A percentile compares a stretch with the other conserved stretches of the same genome.
phyloP scores from a whole-genome alignment of 2,113 vertebrate species.

The Macroglossus sobrinus region DNA sequence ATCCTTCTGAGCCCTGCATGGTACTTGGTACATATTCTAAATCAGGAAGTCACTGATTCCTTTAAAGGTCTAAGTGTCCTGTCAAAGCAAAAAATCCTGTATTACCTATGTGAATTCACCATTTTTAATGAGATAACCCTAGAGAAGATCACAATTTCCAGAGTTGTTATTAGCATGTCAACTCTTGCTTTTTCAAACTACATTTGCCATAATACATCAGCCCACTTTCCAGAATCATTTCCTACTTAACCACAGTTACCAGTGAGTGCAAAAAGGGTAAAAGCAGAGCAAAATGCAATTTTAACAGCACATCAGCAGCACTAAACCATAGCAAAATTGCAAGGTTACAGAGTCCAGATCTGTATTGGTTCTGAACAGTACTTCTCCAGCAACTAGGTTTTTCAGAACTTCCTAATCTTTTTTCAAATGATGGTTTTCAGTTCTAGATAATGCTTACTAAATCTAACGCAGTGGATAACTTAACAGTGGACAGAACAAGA shows the following conservation, averaged over 20 bases:
- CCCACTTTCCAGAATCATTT: background rate
- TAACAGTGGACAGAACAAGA: background rate
- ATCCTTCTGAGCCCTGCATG: background rate
- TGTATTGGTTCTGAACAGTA: background rate
- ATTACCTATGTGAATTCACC: background rate
- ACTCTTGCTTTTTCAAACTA: background rate
- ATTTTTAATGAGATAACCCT: background rate
- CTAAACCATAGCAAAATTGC: background rate
- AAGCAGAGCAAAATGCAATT: background rate
- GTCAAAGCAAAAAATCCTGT: background rate
- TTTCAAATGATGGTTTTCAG: background rate
- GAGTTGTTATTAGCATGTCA: background rate
- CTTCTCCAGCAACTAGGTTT: background rate
- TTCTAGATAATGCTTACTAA: slow-evolving; percentile 16
- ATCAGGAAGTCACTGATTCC: background rate
- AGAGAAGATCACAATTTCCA: background rate
- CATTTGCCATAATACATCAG: background rate
- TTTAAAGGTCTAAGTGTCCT: background rate
- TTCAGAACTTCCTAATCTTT: background rate
- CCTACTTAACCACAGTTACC: background rate
- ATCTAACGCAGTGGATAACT: background rate
- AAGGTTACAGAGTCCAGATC: background rate
- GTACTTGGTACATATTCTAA: background rate
- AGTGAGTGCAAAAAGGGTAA: background rate
- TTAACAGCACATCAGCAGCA: background rate